phyloP scores from a whole-genome alignment of 2,888 invertebrate genomes.

The Drosophila neonasuta region DNA sequence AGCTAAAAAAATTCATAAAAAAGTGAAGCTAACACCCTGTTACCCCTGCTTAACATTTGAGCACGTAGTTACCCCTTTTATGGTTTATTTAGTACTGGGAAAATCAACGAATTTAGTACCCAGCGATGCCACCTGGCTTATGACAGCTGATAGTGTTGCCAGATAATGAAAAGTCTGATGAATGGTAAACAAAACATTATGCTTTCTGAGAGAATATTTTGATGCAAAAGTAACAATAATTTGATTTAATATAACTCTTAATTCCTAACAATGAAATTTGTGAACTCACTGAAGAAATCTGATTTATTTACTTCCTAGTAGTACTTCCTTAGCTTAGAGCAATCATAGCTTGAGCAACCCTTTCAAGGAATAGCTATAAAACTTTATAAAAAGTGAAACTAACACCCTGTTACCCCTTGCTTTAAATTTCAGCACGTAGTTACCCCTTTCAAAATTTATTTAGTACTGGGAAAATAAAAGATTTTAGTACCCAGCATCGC shows the following conservation, averaged over 20 bases:
- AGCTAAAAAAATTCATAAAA: slow-evolving; percentile 21
- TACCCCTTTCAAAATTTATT: slow-evolving; percentile 29
- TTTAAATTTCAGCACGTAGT: neutral
- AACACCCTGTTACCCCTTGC: neutral
- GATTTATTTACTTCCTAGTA: too few relatives aligned
- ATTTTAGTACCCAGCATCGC: slow-evolving; percentile 48
- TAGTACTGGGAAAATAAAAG: neutral
- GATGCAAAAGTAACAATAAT: too few relatives aligned
- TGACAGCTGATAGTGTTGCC: slow-evolving; percentile 31
- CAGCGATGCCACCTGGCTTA: slow-evolving; percentile 30
- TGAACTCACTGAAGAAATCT: too few relatives aligned
- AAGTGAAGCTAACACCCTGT: slow-evolving; percentile 15
- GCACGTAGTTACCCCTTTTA: slow-evolving; percentile 26
- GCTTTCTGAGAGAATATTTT: too few relatives aligned
- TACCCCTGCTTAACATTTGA: neutral
- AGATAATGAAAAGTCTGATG: neutral
- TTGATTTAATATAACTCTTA: too few relatives aligned
- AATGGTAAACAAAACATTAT: too few relatives aligned
- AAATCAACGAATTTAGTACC: slow-evolving; percentile 35
- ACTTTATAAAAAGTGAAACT: slow-evolving; percentile 1
- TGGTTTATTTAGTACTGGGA: neutral
- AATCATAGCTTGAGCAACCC: slow-evolving; percentile 52
- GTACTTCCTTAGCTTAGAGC: too few relatives aligned
- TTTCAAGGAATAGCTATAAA: slow-evolving; percentile 33
- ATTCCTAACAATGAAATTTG: too few relatives aligned